Percentiles rank a stretch among this genome's conserved stretches.
Conservation (phyloP, 2,797 vertebrate species). For the Pseudocheirus occidentalis region DNA sequence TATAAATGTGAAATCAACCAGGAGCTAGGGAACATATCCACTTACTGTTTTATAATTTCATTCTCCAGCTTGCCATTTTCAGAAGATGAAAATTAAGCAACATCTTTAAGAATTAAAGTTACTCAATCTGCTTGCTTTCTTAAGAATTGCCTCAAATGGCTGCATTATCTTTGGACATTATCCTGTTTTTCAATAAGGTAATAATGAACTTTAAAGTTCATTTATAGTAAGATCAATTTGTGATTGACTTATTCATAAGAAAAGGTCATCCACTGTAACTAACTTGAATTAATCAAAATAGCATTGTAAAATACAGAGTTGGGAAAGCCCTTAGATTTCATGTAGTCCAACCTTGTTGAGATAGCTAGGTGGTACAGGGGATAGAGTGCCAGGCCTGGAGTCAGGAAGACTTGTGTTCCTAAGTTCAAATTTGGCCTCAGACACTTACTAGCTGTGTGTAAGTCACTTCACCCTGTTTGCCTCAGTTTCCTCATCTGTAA, state of each 20-base stretch:
- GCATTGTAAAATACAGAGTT: not conserved
- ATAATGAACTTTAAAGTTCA: slow-evolving; percentile 35
- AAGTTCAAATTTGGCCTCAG: not conserved
- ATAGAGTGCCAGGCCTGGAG: not conserved
- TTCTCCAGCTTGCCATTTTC: slow-evolving; percentile 54
- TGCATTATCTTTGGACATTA: not conserved
- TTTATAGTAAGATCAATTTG: slow-evolving; percentile 33
- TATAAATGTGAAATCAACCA: slow-evolving; percentile 17
- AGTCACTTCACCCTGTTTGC: not conserved
- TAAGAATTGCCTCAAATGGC: slow-evolving; percentile 54
- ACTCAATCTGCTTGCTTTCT: slow-evolving; percentile 60
- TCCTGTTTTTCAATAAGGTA: slow-evolving; percentile 39
- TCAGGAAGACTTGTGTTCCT: not conserved
- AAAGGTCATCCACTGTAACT: slow-evolving; percentile 58
- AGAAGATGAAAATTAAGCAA: slow-evolving; percentile 57
- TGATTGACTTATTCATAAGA: slow-evolving; percentile 69
- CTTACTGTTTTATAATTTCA: not conserved
- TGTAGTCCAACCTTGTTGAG: not conserved
- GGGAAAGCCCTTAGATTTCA: not conserved
- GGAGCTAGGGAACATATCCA: not conserved
- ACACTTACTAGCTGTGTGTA: not conserved
- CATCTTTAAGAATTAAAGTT: slow-evolving; percentile 70
- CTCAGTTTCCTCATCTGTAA: not conserved
- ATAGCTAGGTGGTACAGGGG: not conserved
- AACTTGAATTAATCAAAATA: slow-evolving; percentile 67